Conservation (phyloP, 1,140 invertebrate species). For the Drosophila oshimai region DNA sequence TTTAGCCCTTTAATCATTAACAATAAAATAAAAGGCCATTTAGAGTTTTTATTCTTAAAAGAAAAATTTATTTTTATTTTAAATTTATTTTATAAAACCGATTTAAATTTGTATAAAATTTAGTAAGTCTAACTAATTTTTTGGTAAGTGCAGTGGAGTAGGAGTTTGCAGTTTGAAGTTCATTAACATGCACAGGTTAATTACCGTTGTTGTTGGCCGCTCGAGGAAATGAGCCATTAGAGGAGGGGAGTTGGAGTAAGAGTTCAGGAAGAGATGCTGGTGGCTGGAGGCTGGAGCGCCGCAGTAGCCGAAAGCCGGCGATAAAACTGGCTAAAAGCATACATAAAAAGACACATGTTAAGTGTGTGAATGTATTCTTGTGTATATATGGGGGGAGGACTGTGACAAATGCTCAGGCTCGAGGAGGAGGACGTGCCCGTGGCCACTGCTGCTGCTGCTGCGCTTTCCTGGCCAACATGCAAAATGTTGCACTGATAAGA, state of each 20-base stretch:
- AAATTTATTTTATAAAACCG: not conserved
- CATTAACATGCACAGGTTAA: constrained; percentile 82
- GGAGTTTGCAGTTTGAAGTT: constrained; percentile 64
- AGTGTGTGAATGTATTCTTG: constrained; percentile 27
- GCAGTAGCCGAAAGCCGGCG: constrained; percentile 62
- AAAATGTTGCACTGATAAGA: constrained; percentile 79
- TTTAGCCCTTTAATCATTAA: too few species aligned
- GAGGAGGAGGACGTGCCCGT: constrained; percentile 51
- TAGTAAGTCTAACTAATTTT: not conserved
- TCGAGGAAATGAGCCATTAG: constrained; percentile 79
- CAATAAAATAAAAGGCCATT: too few species aligned
- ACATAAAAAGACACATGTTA: constrained; percentile 81
- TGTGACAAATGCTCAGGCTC: constrained; percentile 68
- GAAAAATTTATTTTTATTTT: not conserved
- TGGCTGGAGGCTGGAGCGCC: constrained; percentile 46
- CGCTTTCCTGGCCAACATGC: constrained; percentile 57
- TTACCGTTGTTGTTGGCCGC: constrained; percentile 69
- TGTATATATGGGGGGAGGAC: constrained; percentile 28
- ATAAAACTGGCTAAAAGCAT: constrained; percentile 78
- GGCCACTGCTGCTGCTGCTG: constrained; percentile 25
- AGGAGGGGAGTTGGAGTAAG: constrained; percentile 36
- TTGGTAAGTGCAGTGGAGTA: constrained; percentile 1
- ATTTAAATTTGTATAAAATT: not conserved
- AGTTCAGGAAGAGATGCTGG: not conserved
- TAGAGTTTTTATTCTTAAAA: too few species aligned